phyloP scores from a whole-genome alignment of 2,113 vertebrate species.

The Dryoscopus gambensis region DNA sequence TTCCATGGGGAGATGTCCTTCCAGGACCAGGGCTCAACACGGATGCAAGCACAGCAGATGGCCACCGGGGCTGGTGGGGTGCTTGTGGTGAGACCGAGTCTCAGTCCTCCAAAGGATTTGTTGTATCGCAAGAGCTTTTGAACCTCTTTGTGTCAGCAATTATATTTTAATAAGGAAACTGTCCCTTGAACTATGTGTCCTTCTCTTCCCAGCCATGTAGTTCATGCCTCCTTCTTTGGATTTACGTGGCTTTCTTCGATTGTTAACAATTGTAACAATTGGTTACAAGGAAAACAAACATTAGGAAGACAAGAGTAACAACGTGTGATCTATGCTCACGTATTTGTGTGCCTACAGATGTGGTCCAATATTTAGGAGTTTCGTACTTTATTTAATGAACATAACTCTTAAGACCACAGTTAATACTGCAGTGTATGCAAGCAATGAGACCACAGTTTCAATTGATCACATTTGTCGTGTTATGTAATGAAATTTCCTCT shows the following conservation, averaged over 20 bases:
- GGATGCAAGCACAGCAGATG: neutral
- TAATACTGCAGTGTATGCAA: neutral
- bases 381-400: neutral
- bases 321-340: neutral
- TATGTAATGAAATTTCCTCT: neutral
- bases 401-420: neutral
- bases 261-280: neutral
- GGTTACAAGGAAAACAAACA: neutral
- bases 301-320: neutral
- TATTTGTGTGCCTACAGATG: neutral
- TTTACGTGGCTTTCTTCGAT: neutral
- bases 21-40: accelerated
- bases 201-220: neutral
- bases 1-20: accelerated
- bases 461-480: neutral
- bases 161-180: neutral
- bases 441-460: neutral
- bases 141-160: neutral
- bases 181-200: neutral
- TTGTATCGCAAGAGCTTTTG: accelerated
- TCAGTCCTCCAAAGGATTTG: neutral
- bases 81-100: neutral
- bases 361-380: neutral
- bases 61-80: accelerated
- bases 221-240: neutral